A percentile compares a stretch with the other conserved stretches of the same genome.
phyloP scores from a whole-genome alignment of 2,888 invertebrate genomes.

The Zhuqinia jingwanae region DNA sequence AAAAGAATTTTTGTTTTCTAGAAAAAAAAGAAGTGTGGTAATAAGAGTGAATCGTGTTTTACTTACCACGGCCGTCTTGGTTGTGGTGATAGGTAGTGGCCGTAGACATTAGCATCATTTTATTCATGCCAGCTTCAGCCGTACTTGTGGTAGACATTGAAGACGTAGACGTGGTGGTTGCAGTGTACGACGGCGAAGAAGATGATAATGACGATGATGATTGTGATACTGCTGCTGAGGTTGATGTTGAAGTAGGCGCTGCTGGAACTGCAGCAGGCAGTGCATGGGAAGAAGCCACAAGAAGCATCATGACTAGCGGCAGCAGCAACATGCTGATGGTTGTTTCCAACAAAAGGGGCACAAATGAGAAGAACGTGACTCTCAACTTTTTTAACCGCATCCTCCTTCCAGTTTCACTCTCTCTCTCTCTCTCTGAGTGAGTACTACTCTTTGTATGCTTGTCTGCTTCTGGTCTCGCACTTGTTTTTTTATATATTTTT shows the following conservation, averaged over 20 bases:
- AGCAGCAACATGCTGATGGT: conserved; percentile 65
- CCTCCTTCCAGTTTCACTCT: conserved; percentile 67
- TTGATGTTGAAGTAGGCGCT: conserved; percentile 35
- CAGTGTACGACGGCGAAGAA: conserved; percentile 3
- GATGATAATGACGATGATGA: conserved; percentile 12
- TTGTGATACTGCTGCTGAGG: not conserved
- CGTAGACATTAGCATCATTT: conserved; percentile 57
- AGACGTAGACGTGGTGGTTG: conserved; percentile 8
- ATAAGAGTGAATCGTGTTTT: conserved; percentile 33
- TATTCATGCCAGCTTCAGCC: conserved; percentile 37
- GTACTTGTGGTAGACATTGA: conserved; percentile 22
- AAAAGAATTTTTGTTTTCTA: not conserved
- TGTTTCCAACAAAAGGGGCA: conserved; percentile 74
- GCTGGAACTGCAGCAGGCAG: conserved; percentile 60
- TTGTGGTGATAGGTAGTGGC: conserved; percentile 41
- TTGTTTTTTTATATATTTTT: conserved; percentile 6
- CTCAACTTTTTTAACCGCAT: conserved; percentile 76
- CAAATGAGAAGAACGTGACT: conserved; percentile 78
- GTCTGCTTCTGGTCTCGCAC: conserved; percentile 17
- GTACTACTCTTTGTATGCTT: conserved; percentile 4
- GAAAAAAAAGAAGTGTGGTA: conserved; percentile 9
- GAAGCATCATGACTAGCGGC: conserved; percentile 29
- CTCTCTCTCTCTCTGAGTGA: not conserved
- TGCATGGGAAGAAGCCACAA: conserved; percentile 61
- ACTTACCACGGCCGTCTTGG: conserved; percentile 58